Base-by-base conservation (phyloP, 2,888 invertebrate species). In the Agonum fuliginosum region DNA sequence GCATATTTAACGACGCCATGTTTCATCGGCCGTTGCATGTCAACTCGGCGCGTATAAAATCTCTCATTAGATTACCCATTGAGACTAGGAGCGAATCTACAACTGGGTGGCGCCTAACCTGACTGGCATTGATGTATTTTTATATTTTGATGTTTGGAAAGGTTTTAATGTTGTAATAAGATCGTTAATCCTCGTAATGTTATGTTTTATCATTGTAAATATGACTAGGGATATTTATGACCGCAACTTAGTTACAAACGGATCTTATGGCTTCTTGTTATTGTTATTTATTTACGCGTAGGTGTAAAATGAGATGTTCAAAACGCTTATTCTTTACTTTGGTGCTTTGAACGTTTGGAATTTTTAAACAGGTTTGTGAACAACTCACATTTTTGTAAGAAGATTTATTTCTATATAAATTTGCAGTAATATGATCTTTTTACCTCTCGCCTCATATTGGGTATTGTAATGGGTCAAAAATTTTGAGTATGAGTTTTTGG, bases 61-160 rank as follows among this genome's bases (percentile, higher is more conserved):
- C 67, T 67, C 41, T 67, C 67, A 67, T 67, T 67, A 41, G 67
- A 67, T 67, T 62, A 62, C 17, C 34, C 58, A 62, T 62, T 62
- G 17, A 17, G 14, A 12, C 34, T 62, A 27, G 14, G 30, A 34
- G 30, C 27, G 8, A 62, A 62, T 62, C 58, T 62, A 14, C 2
- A 2, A 17, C 17, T 62, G 58, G 58, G 58, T 62, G 58, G 58
- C 58, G 58, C 58, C 30, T 30, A 4, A 1, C 14, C 4, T 62
- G 19, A 62, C 24, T 46, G n/a, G 17, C 58, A 3, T 3, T 46
- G 27, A 14, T 8, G 58, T 27, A 62, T 62, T 62, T 62, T 62
- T 62, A 62, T 62, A 62, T 62, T n/a, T 62, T 62, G 14, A 14
- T n/a, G 30, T 62, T 30, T 62, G 30, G 27, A 62, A 30, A 62